Percentiles rank a stretch among this genome's conserved stretches.
phyloP scores from a whole-genome alignment of 2,888 invertebrate genomes.

The Orthosia cruda region DNA sequence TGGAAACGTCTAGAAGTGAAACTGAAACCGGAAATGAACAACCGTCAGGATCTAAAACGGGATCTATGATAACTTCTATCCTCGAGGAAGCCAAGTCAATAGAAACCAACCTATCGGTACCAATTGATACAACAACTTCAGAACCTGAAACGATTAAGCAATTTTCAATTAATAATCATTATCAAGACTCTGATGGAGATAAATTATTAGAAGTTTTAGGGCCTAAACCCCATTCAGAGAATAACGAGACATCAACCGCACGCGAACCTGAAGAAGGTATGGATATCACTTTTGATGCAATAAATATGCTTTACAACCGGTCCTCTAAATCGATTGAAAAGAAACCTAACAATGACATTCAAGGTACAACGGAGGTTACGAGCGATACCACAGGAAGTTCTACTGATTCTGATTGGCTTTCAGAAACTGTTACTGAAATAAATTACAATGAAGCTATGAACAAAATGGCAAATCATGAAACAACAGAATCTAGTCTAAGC shows the following conservation, averaged over 20 bases:
- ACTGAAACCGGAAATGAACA: constrained; percentile 46
- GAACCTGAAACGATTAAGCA: constrained; percentile 67
- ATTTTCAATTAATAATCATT: constrained; percentile 74
- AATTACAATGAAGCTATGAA: constrained; percentile 81
- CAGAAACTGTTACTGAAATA: constrained; percentile 83
- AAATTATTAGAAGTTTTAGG: constrained; percentile 76
- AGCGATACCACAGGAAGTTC: constrained; percentile 68
- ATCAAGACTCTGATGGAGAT: constrained; percentile 70
- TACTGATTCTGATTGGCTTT: constrained; percentile 86
- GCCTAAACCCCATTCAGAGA: constrained; percentile 64
- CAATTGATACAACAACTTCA: constrained; percentile 61
- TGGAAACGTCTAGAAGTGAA: constrained; percentile 18
- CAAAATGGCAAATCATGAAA: constrained; percentile 77
- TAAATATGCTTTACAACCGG: constrained; percentile 83
- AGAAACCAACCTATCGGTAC: constrained; percentile 56
- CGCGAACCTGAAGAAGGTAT: constrained; percentile 72
- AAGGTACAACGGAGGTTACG: constrained; percentile 62
- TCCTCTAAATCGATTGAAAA: constrained; percentile 84
- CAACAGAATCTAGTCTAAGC: constrained; percentile 76
- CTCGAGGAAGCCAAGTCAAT: constrained; percentile 65
- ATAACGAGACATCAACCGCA: constrained; percentile 68
- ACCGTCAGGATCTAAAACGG: constrained; percentile 35
- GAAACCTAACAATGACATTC: constrained; percentile 55
- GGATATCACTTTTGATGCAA: constrained; percentile 85
- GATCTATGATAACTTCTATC: constrained; percentile 62